Evolutionary conservation across 2,797 vertebrate species (phyloP).

Genomic region (Rhynchonycteris naso): DNA sequence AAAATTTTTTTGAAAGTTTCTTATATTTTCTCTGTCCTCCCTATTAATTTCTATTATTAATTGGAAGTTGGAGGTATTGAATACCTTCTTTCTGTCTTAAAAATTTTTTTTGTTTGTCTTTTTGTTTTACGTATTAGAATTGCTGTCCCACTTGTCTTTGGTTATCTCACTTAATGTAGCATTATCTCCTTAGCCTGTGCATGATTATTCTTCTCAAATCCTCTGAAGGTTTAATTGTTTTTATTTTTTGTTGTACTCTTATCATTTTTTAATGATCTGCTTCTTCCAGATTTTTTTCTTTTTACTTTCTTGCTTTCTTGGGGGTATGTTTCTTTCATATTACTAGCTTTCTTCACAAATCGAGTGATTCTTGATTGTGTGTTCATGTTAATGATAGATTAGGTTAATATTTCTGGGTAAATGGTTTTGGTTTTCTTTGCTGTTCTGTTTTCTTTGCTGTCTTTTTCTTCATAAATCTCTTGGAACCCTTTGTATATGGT

Average conservation of each 20-base stretch:
- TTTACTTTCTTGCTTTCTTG: neutral
- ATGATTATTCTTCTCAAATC: neutral
- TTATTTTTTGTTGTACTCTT: neutral
- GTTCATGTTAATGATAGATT: neutral
- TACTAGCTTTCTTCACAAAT: neutral
- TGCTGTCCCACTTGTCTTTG: neutral
- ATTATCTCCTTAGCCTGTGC: neutral
- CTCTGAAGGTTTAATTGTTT: neutral
- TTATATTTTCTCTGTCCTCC: neutral
- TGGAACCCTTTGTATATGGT: neutral
- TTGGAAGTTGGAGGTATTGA: neutral
- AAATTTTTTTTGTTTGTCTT: neutral
- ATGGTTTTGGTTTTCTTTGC: neutral
- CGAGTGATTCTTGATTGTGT: neutral
- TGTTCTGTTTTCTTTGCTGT: neutral
- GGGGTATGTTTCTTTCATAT: neutral
- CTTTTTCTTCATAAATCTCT: constrained; percentile 3
- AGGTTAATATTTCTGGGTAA: constrained; percentile 26
- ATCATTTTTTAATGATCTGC: neutral
- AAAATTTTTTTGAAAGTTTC: neutral
- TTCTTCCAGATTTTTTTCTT: neutral
- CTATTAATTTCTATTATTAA: neutral
- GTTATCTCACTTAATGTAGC: neutral
- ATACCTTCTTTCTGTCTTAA: neutral
- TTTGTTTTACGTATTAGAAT: constrained; percentile 2